phyloP scores from a whole-genome alignment of 2,888 invertebrate genomes.

The Orthonevra nobilis region DNA sequence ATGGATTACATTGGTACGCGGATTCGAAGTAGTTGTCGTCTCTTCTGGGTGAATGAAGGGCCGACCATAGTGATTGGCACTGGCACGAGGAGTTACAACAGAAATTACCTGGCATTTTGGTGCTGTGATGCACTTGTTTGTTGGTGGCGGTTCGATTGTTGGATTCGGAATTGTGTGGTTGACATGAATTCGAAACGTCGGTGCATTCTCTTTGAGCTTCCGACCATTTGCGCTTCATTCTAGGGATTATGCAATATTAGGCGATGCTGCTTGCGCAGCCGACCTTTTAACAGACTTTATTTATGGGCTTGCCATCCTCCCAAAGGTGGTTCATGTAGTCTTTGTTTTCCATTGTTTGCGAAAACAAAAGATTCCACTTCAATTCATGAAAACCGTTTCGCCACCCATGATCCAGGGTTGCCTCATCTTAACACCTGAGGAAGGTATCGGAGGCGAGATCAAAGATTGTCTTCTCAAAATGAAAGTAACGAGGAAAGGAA shows the following conservation, averaged over 20 bases:
- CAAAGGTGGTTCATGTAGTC: not conserved
- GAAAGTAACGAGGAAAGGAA: too few relatives aligned
- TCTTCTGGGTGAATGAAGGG: conserved; percentile 55
- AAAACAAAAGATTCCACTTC: conserved; percentile 39
- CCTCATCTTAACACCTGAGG: conserved; percentile 30
- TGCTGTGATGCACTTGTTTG: conserved; percentile 49
- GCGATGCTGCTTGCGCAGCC: conserved; percentile 20
- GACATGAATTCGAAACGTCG: conserved; percentile 63
- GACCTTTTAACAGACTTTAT: conserved; percentile 41
- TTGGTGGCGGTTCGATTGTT: conserved; percentile 45
- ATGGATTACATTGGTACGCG: conserved; percentile 59
- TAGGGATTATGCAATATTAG: conserved; percentile 55
- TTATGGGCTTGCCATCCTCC: conserved; percentile 14
- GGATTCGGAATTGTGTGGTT: conserved; percentile 48
- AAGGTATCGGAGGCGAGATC: conserved; percentile 32
- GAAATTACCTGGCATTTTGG: conserved; percentile 54
- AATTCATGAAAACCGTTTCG: conserved; percentile 37
- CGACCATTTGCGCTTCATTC: conserved; percentile 29
- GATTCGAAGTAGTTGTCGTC: conserved; percentile 40
- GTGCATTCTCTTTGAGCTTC: conserved; percentile 56
- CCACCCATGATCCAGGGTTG: conserved; percentile 48
- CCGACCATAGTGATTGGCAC: conserved; percentile 56
- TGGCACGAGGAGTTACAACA: conserved; percentile 59
- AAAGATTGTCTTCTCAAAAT: too few relatives aligned
- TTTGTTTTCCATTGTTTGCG: conserved; percentile 57